phyloP scores from a whole-genome alignment of 1,140 invertebrate genomes.

The Drosophila kurseongensis region DNA sequence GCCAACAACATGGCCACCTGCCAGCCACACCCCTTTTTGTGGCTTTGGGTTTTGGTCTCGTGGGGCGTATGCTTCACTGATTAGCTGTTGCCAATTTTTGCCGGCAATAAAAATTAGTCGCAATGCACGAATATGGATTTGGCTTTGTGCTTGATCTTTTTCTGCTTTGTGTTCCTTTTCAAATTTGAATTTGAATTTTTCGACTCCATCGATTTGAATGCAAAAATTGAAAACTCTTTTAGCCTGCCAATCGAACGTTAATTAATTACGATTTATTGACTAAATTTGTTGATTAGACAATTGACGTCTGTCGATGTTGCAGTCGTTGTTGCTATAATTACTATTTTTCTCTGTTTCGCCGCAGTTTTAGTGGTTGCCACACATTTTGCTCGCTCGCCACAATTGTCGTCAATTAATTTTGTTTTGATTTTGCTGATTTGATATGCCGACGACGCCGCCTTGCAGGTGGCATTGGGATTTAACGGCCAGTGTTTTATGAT shows the following conservation, averaged over 20 bases:
- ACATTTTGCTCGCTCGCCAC: constrained; percentile 68
- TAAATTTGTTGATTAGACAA: constrained; percentile 83
- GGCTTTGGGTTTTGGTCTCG: constrained; percentile 16
- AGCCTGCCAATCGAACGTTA: constrained; percentile 67
- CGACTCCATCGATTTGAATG: constrained; percentile 31
- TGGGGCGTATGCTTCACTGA: constrained; percentile 71
- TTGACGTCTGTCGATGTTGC: constrained; percentile 74
- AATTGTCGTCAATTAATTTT: constrained; percentile 83
- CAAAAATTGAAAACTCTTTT: constrained; percentile 63
- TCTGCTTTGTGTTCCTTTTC: constrained; percentile 34
- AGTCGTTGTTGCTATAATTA: constrained; percentile 45
- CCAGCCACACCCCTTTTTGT: constrained; percentile 65
- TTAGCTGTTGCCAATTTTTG: constrained; percentile 79
- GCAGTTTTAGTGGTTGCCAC: constrained; percentile 62
- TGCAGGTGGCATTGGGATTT: constrained; percentile 74
- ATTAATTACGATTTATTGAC: constrained; percentile 84
- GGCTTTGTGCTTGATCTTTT: constrained; percentile 34
- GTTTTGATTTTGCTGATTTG: constrained; percentile 77
- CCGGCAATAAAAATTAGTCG: constrained; percentile 77
- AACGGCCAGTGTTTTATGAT: constrained; percentile 33
- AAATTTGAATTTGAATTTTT: constrained; percentile 57
- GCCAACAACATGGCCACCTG: constrained; percentile 68
- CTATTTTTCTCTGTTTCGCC: constrained; percentile 32
- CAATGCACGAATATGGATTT: constrained; percentile 73
- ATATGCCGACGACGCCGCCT: constrained; percentile 63